These are phyloP conservation scores for Orestias chungarensis DNA, from an alignment of 2,797 vertebrate genomes.

Conservation along the genomic window DNA sequence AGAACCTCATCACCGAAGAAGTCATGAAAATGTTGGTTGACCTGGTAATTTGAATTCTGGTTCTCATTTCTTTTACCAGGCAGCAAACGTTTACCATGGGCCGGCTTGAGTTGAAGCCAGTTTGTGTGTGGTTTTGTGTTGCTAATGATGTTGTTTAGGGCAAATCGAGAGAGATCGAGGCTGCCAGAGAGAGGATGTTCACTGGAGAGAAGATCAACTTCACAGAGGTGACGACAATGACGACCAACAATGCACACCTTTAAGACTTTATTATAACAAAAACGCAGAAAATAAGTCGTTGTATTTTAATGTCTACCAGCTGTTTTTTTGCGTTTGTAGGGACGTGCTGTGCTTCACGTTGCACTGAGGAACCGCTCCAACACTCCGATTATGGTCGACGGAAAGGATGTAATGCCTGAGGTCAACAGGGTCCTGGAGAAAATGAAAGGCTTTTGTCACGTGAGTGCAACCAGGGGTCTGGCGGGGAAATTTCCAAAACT, in stretches of 20 bases:
- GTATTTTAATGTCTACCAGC: constrained; percentile 6
- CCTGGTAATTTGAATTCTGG: constrained; percentile 81
- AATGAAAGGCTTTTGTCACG: constrained; percentile 96
- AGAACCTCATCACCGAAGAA: constrained; percentile 92
- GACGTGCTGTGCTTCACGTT: constrained; percentile 93
- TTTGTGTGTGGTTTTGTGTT: not conserved
- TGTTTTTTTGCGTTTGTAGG: constrained; percentile 70
- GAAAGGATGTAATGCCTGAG: constrained; percentile 94
- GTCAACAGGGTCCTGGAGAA: constrained; percentile 95
- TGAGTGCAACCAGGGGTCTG: constrained; percentile 61
- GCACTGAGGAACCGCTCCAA: constrained; percentile 95
- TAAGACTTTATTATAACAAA: not conserved
- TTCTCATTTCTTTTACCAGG: not conserved
- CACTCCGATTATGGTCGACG: constrained; percentile 84
- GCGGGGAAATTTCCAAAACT: not conserved
- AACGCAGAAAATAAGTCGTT: not conserved
- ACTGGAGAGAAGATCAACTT: constrained; percentile 95
- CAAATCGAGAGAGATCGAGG: constrained; percentile 90
- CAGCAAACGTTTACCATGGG: not conserved
- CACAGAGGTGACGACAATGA: constrained; percentile 87
- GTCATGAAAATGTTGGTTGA: constrained; percentile 91
- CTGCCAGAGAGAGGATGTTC: constrained; percentile 91
- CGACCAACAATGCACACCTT: constrained; percentile 6
- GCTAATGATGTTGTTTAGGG: constrained; percentile 74
- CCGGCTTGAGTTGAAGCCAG: not conserved